These are phyloP conservation scores for Diglossa cyanea DNA, from an alignment of 2,797 vertebrate genomes.

Conservation along the genomic window DNA sequence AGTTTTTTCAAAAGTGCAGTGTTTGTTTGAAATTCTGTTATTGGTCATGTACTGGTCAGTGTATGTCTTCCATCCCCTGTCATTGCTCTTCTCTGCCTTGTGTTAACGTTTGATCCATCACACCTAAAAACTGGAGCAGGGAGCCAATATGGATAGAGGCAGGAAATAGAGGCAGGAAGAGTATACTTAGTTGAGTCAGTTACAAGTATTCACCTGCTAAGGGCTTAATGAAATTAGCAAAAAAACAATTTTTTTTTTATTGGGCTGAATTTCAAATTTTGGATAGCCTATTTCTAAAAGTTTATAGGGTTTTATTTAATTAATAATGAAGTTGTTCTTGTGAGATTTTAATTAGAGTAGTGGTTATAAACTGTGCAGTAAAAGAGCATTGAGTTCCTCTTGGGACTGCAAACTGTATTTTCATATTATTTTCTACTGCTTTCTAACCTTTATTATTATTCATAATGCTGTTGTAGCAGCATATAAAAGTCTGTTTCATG, in stretches of 20 bases:
- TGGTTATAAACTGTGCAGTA: neutral
- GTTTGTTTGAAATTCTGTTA: neutral
- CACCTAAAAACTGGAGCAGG: neutral
- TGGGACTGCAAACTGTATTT: neutral
- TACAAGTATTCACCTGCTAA: neutral
- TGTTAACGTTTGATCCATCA: neutral
- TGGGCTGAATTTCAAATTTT: neutral
- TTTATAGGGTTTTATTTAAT: neutral
- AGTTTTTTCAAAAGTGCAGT: neutral
- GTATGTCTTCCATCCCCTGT: neutral
- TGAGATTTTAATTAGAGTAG: neutral
- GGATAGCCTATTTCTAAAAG: neutral
- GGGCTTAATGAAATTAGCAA: neutral
- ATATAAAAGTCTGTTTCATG: neutral
- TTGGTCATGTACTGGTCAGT: neutral
- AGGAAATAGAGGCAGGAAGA: neutral
- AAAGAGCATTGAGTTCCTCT: neutral
- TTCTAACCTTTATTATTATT: neutral
- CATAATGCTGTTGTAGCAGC: neutral
- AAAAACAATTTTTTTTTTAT: neutral
- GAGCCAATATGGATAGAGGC: neutral
- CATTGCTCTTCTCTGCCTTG: neutral
- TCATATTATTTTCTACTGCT: neutral
- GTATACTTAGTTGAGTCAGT: neutral
- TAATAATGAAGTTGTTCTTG: neutral